These are phyloP conservation scores for Elmis aenea DNA, from an alignment of 2,888 invertebrate genomes.

Conservation along the genomic window DNA sequence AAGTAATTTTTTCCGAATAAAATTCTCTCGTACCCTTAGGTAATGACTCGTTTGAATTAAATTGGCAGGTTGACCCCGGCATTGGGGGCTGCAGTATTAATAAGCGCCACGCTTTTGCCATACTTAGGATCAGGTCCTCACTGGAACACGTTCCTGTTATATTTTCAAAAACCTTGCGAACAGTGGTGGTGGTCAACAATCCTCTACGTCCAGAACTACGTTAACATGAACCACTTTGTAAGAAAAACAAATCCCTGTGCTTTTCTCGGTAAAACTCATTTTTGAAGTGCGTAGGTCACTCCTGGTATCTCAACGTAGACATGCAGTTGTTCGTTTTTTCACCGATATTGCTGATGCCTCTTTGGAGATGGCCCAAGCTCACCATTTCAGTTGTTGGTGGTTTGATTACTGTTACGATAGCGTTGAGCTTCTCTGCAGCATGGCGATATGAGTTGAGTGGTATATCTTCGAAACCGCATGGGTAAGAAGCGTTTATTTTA, in stretches of 20 bases:
- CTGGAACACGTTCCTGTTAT: constrained; percentile 7
- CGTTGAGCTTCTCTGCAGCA: background rate
- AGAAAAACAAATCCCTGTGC: too few species aligned
- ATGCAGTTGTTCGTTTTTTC: constrained; percentile 53
- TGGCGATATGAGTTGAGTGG: too few species aligned
- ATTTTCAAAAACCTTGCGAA: constrained; percentile 37
- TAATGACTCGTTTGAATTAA: too few species aligned
- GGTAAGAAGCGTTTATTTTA: too few species aligned
- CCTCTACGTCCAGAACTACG: constrained; percentile 51
- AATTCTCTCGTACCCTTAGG: too few species aligned
- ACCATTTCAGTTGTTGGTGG: constrained; percentile 6
- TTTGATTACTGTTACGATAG: background rate
- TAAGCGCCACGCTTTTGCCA: constrained; percentile 27
- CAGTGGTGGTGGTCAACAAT: constrained; percentile 50
- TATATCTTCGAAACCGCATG: too few species aligned
- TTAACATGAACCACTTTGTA: constrained; percentile 28
- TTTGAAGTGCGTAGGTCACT: constrained; percentile 47
- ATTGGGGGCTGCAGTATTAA: constrained; percentile 37
- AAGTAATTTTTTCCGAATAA: too few species aligned
- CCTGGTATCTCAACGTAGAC: constrained; percentile 54
- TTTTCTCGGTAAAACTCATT: constrained; percentile 4
- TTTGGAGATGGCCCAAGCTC: constrained; percentile 38
- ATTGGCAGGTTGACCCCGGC: constrained; percentile 23
- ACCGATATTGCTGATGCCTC: constrained; percentile 48
- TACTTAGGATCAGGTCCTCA: constrained; percentile 35